Base-by-base conservation (phyloP, 1,140 invertebrate species). In the Drosophila ficusphila region DNA sequence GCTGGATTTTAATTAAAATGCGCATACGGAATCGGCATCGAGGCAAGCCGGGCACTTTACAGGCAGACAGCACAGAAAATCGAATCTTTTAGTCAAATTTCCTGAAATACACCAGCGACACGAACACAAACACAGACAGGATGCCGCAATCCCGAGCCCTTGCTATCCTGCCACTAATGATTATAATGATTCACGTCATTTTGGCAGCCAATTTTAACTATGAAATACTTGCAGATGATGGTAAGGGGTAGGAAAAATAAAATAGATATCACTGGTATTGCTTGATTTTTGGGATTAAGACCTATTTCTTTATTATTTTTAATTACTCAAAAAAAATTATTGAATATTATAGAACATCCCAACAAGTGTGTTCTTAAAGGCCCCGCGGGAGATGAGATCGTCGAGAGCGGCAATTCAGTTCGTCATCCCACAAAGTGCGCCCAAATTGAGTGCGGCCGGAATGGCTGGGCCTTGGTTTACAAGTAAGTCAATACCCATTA, bases 1-100 rank as follows among this genome's bases (percentile, higher is more conserved):
- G 14, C 12, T 39, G 31, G n/a, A 11, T 73, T 79, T 79, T 76
- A 85, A 85, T 85, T 86, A 76, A 85, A 86, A 86, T 73, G 52
- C 76, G 68, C 78, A 82, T 82, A 83, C 44, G 27, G 64, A 83
- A 65, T 67, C 41, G 33, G 47, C 52, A 73, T 42, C 62, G 31
- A 41, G 51, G 71, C 47, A 79, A 67, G 71, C 76, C 36, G 27
- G 72, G 61, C 46, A 34, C 52, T 34, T 19, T 21, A 38, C 25
- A 36, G 19, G 18, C 52, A 57, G 57, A 47, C 57, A 76, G 73
- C 64, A 34, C 25, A 53, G 74, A 60, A 81, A 83, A 85, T 79
- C 62, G 49, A 85, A 71, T 78, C 58, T 61, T 49, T 69, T 62
- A 79, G 79, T 65, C 38, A 67, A 74, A 79, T 71, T 85, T 79